A percentile compares a stretch with the other conserved stretches of the same genome.
Evolutionary conservation across 2,113 vertebrate species (phyloP).

Genomic region (Urocynchramus pylzowi): DNA sequence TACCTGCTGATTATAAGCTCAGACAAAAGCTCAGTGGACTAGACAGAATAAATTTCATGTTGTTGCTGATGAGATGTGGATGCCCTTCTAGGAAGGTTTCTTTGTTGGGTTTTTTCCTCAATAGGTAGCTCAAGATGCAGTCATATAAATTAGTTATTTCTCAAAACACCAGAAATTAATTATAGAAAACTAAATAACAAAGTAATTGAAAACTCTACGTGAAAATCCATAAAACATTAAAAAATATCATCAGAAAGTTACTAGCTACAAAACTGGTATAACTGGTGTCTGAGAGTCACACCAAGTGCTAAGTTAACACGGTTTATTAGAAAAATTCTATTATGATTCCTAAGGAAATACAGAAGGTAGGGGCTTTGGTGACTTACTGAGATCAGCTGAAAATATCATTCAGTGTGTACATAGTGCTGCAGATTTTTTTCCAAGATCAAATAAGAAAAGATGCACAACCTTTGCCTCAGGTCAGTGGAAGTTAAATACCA

Average conservation of each 20-base stretch:
- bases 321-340: neutral
- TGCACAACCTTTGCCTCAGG: neutral
- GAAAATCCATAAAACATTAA: neutral
- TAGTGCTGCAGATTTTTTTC: neutral
- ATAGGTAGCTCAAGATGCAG: neutral
- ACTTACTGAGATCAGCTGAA: neutral
- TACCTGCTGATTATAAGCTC: neutral
- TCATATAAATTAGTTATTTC: neutral
- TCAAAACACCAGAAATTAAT: neutral
- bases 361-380: neutral
- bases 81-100: neutral
- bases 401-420: neutral
- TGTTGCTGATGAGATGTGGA: neutral
- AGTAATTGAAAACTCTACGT: neutral
- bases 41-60: neutral
- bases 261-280: neutral
- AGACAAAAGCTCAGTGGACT: neutral
- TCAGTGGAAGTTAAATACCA: neutral
- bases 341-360: neutral
- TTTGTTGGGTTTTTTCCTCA: neutral
- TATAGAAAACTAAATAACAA: neutral
- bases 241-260: neutral
- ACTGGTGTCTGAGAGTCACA: neutral
- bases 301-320: neutral
- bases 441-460: neutral